Evolutionary conservation across 2,888 invertebrate genomes (phyloP), one percentile per base, ranked within the genome.

Genomic region (Eupsilia transversa): DNA sequence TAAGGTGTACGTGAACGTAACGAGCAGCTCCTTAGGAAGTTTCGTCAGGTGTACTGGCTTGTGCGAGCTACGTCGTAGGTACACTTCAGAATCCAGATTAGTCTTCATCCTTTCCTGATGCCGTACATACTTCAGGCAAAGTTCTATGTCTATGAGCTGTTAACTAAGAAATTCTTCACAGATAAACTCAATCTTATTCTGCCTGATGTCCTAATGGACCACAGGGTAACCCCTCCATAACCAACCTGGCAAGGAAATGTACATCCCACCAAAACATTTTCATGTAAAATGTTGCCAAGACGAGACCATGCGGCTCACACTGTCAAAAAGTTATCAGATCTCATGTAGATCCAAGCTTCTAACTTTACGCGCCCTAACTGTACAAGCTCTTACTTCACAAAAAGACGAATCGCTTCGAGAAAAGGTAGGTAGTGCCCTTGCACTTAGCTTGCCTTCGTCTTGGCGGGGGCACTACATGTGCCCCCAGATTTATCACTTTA

Each of bases 31-130:
- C 23, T 72, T 54, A 20, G 43, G 41, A 61, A 43, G 46, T 35
- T 30, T 35, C 41, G 64, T 43, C 57, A 73, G 70, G 57, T 71
- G 66, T 72, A 64, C 6, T 68, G 54, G 71, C 57, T 73, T 61
- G 60, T 30, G 70, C 41, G 46, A 64, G 35, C 46, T 65, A 30
- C n/a, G 27, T 52, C 46, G 30, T 41, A 70, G 54, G 1, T 14
- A 43, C 23, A 43, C 14, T 63, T 43, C 27, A 43, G 3, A 72
- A 33, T 35, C 12, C 17, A n/a, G 20, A 7, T 35, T 23, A 7
- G 7, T 30, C 0, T 30, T 38, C 14, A 6, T 33, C 9, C 14
- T 20, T 27, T 33, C n/a, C 9, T 72, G n/a, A 3, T n/a, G 30
- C 5, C n/a, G 14, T n/a, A 52, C n/a, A 9, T 65, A 23, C 17